phyloP scores from a whole-genome alignment of 2,888 invertebrate genomes.

The Amiota minor region DNA sequence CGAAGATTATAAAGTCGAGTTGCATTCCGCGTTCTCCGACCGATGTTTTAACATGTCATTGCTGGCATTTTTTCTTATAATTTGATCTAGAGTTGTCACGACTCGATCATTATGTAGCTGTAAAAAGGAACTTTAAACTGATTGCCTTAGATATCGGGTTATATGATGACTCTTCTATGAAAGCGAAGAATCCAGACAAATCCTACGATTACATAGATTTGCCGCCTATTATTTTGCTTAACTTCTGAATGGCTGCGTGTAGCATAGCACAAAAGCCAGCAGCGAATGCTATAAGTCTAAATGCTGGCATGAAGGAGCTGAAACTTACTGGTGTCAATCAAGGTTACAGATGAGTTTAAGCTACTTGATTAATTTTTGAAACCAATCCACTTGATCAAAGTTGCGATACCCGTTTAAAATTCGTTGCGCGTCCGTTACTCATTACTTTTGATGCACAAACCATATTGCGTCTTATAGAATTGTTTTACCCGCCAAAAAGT shows the following conservation, averaged over 20 bases:
- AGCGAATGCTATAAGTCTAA: conserved; percentile 82
- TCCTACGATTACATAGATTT: conserved; percentile 45
- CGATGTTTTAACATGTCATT: too few species aligned
- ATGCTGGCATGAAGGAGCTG: conserved; percentile 82
- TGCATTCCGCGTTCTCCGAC: too few species aligned
- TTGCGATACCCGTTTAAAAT: conserved; percentile 87
- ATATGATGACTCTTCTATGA: conserved; percentile 75
- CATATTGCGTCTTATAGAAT: conserved; percentile 86
- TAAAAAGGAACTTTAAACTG: conserved; percentile 84
- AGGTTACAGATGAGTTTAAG: conserved; percentile 69
- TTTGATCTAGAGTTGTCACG: too few species aligned
- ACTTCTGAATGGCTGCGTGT: conserved; percentile 79
- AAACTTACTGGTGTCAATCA: conserved; percentile 80
- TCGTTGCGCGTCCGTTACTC: conserved; percentile 87
- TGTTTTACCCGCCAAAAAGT: conserved; percentile 85
- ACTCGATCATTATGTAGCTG: conserved; percentile 85
- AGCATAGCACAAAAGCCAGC: conserved; percentile 84
- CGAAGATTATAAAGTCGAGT: too few species aligned
- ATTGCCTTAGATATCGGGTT: conserved; percentile 83
- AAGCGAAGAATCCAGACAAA: neutral
- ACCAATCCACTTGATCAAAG: conserved; percentile 89
- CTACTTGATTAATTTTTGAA: conserved; percentile 90
- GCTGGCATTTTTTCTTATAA: too few species aligned
- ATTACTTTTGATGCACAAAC: conserved; percentile 94
- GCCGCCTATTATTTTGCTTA: conserved; percentile 76